These are phyloP conservation scores for Spheniscus mendiculus DNA, from an alignment of 2,113 vertebrate species.

Conservation along the genomic window DNA sequence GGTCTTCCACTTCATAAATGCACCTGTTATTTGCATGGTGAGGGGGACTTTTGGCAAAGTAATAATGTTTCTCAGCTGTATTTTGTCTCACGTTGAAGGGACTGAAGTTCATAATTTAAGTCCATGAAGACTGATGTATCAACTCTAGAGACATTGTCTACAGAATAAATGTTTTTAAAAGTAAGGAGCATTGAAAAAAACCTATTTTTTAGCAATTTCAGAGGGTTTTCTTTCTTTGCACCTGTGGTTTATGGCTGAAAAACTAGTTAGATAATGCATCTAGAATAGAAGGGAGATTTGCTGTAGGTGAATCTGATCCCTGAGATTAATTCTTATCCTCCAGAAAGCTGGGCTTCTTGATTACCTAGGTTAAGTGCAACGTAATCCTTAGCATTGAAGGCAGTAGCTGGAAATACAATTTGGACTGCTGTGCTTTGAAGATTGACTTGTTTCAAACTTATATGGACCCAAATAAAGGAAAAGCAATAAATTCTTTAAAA, in stretches of 20 bases:
- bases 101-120: neutral
- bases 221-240: neutral
- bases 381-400: neutral
- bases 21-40: neutral
- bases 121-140: neutral
- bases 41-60: neutral
- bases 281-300: slow-evolving; percentile 1
- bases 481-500: accelerated
- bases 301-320: neutral
- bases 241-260: neutral
- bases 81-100: neutral
- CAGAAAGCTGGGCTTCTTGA: neutral
- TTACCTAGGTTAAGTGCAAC: neutral
- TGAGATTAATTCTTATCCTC: neutral
- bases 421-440: neutral
- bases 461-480: neutral
- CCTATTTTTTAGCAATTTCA: neutral
- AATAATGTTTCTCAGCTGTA: neutral
- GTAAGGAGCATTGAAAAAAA: accelerated
- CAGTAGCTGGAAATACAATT: neutral
- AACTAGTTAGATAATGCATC: neutral
- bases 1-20: neutral
- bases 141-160: neutral
- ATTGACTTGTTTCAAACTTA: neutral
- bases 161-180: neutral